phyloP scores from a whole-genome alignment of 2,797 vertebrate genomes.

The Sebastes minor region DNA sequence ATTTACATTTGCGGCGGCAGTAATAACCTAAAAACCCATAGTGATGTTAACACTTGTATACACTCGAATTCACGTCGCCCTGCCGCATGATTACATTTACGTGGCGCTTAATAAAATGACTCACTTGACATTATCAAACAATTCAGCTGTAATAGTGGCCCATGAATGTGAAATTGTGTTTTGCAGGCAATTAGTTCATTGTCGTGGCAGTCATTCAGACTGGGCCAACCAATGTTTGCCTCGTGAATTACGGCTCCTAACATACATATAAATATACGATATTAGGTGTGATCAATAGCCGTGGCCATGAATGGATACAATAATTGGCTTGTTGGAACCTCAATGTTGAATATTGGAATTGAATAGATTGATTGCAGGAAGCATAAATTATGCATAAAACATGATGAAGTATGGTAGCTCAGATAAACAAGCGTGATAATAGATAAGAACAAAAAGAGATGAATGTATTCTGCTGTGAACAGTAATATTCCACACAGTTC shows the following conservation, averaged over 20 bases:
- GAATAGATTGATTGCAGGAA: slow-evolving; percentile 43
- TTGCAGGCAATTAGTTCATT: slow-evolving; percentile 72
- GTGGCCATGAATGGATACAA: slow-evolving; percentile 21
- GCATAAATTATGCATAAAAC: slow-evolving; percentile 53
- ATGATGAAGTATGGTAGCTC: slow-evolving; percentile 13
- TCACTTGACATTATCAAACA: slow-evolving; percentile 80
- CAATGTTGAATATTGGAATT: slow-evolving; percentile 19
- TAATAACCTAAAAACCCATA: slow-evolving; percentile 73
- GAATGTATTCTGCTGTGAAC: slow-evolving; percentile 34
- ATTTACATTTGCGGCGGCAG: slow-evolving; percentile 73
- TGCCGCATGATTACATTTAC: slow-evolving; percentile 72
- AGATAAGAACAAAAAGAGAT: slow-evolving; percentile 34
- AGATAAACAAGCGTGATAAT: slow-evolving; percentile 48
- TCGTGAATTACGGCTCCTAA: slow-evolving; percentile 44
- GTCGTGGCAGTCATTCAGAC: slow-evolving; percentile 46
- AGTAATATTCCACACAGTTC: slow-evolving; percentile 51
- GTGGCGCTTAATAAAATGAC: slow-evolving; percentile 70
- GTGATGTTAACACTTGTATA: slow-evolving; percentile 73
- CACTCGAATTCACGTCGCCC: slow-evolving; percentile 68
- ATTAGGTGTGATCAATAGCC: slow-evolving; percentile 40
- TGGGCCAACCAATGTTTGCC: slow-evolving; percentile 44
- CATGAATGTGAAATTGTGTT: slow-evolving; percentile 69
- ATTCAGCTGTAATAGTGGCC: slow-evolving; percentile 67
- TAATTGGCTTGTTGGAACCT: slow-evolving; percentile 43
- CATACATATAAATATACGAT: slow-evolving; percentile 30